Conservation (phyloP, 2,797 vertebrate genomes). For the Danionella dracula region DNA sequence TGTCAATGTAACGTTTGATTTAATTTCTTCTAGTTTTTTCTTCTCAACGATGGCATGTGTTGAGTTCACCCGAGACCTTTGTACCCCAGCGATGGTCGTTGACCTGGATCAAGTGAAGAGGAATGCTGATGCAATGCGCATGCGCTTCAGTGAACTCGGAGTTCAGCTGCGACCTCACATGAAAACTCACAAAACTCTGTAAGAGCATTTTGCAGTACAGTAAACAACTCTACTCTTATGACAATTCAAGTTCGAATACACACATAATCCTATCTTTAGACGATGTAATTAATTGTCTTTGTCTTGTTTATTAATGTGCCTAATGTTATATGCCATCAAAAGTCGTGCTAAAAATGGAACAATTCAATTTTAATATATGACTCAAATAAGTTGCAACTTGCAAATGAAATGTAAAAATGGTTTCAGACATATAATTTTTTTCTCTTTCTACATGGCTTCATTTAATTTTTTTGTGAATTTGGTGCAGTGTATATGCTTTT, state of each 20-base stretch:
- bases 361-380: too few species aligned
- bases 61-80: conserved; percentile 51
- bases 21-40: not conserved
- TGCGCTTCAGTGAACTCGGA: conserved; percentile 64
- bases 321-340: too few species aligned
- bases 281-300: not conserved
- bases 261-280: not conserved
- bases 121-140: conserved; percentile 69
- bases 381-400: too few species aligned
- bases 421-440: too few species aligned
- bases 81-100: conserved; percentile 72
- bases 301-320: too few species aligned
- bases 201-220: conserved; percentile 21
- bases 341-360: too few species aligned
- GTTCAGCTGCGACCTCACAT: conserved; percentile 77
- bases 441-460: too few species aligned
- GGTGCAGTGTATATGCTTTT: too few species aligned
- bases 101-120: conserved; percentile 63
- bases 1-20: not conserved
- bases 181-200: conserved; percentile 85
- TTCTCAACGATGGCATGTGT: conserved; percentile 11
- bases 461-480: too few species aligned
- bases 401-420: too few species aligned
- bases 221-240: not conserved
- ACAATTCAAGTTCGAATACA: not conserved